phyloP scores from a whole-genome alignment of 2,797 vertebrate genomes.

The Phoebastria nigripes region DNA sequence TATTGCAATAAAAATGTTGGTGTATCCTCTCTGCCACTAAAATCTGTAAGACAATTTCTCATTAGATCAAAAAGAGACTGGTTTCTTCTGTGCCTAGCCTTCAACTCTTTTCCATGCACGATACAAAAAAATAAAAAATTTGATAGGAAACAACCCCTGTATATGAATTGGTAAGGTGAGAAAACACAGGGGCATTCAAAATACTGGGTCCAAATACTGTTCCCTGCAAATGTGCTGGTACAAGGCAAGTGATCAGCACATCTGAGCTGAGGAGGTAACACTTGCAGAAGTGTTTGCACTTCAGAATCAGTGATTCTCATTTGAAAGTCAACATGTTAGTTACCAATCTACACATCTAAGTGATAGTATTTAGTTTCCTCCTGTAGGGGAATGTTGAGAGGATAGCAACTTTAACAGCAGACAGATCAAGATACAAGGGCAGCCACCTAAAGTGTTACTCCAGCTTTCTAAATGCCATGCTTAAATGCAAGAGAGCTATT shows the following conservation, averaged over 20 bases:
- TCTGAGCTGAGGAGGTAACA: background rate
- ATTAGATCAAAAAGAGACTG: background rate
- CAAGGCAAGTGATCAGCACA: background rate
- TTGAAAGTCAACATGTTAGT: background rate
- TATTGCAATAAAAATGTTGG: background rate
- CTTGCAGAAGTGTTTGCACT: background rate
- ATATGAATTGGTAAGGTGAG: background rate
- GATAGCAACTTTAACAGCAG: background rate
- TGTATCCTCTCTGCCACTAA: background rate
- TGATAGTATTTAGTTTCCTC: background rate
- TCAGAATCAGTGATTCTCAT: background rate
- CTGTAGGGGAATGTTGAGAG: background rate
- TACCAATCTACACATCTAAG: background rate
- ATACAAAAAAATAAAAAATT: background rate
- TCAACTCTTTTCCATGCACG: background rate
- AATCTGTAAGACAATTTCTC: background rate
- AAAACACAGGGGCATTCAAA: background rate
- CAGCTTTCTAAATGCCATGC: background rate
- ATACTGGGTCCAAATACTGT: background rate
- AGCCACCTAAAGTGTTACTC: background rate
- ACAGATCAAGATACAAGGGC: background rate
- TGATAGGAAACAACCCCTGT: rapidly evolving
- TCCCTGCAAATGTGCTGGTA: background rate
- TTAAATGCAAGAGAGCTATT: background rate
- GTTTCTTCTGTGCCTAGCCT: background rate